Evolutionary conservation across 2,888 invertebrate species (phyloP), one percentile per base, ranked within the genome.

Genomic region (Sarcophaga variegata): DNA sequence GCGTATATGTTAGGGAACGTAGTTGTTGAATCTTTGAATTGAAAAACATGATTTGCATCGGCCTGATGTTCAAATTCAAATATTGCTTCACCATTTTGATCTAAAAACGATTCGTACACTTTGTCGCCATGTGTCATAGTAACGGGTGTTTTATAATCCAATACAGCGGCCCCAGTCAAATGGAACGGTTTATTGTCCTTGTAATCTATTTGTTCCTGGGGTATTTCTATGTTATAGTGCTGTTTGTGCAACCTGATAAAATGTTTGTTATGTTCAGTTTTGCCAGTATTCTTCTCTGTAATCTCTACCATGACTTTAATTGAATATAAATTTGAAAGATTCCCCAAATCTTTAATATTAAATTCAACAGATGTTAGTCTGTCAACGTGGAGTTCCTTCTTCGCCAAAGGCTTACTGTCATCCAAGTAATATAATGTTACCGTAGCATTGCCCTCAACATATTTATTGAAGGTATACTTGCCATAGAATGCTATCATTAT

Each of bases 381-480:
- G 98, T 98, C 45, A 98, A 94, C 27, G 97, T 97, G 0, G 98
- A 98, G 88, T 96, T 96, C 74, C 96, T 95, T 45, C 98, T 60
- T 60, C 3, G 63, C 64, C 64, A 6, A n/a, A 8, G 60, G 20
- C 60, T 20, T 17, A 17, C 2, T n/a, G 4, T 4, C 5, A 20
- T 60, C 11, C 0, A 20, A 0, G n/a, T 60, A 2, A 60, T 49
- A 60, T 60, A 60, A 60, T 60, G 4, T 20, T 4, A 60, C 97
- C 95, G 63, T 59, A 0, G 70, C 96, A 91, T 97, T 97, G 14
- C 98, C 98, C 92, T 95, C 96, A 0, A 98, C 97, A 72, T 97
- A 96, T 90, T 97, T 96, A 0, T 98, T 98, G 91, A 97, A 97
- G 80, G 96, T 96, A 91, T 98, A 97, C 90, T 97, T 97, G 59